Conservation (phyloP, 2,888 invertebrate species). For the Nomada fucata region DNA sequence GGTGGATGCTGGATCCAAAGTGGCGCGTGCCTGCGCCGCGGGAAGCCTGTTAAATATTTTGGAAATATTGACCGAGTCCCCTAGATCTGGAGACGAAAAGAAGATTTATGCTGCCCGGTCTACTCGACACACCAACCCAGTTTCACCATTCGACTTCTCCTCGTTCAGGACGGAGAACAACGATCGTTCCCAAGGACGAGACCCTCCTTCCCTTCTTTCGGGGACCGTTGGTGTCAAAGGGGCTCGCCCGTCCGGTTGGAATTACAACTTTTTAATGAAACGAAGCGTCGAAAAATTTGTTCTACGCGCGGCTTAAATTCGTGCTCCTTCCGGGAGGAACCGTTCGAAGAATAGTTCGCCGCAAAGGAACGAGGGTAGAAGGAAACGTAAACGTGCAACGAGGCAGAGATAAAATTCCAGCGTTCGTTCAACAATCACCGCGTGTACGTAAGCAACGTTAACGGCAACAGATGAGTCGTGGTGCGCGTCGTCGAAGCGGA, state of each 20-base stretch:
- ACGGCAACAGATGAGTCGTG: too few relatives aligned
- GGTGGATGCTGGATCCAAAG: constrained; percentile 53
- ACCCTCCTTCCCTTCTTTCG: neutral
- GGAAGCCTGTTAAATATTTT: constrained; percentile 78
- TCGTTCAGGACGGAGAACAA: neutral
- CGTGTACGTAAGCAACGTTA: neutral
- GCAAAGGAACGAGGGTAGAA: too few relatives aligned
- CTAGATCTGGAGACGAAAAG: constrained; percentile 58
- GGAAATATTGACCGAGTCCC: constrained; percentile 77
- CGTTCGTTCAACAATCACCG: neutral
- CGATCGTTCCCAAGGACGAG: constrained; percentile 42
- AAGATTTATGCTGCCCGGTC: constrained; percentile 63
- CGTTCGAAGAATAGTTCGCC: too few relatives aligned
- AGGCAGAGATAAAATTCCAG: too few relatives aligned
- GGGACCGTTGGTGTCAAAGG: neutral
- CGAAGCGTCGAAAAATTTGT: neutral
- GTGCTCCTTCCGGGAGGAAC: too few relatives aligned
- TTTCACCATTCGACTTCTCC: constrained; percentile 33
- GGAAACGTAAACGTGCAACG: too few relatives aligned
- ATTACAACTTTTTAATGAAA: neutral
- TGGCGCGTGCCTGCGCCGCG: constrained; percentile 74
- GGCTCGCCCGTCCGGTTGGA: neutral
- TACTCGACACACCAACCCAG: constrained; percentile 58
- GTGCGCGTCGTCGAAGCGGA: too few relatives aligned
- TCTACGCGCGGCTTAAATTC: too few relatives aligned